Evolutionary conservation across 2,797 vertebrate genomes (phyloP).

Genomic region (Molossus molossus): DNA sequence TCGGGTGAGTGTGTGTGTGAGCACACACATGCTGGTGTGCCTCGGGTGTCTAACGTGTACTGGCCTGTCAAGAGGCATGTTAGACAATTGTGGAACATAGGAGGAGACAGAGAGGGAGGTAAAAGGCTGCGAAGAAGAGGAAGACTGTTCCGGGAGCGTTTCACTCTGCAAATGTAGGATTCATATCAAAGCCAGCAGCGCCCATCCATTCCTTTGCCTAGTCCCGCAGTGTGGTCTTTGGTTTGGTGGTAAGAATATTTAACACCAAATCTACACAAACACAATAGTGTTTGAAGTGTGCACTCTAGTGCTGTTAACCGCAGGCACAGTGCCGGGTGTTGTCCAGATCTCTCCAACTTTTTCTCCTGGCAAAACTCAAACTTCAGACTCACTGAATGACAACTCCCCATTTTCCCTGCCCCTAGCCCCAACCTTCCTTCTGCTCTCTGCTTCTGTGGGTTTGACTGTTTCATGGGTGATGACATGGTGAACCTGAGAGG

Average conservation of each 20-base stretch:
- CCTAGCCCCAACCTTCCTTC: not conserved
- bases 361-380: not conserved
- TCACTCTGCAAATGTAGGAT: not conserved
- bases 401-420: not conserved
- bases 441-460: not conserved
- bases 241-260: not conserved
- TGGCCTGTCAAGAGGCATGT: fast-evolving
- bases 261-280: not conserved
- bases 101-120: not conserved
- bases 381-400: not conserved
- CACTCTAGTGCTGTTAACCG: not conserved
- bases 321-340: fast-evolving
- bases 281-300: not conserved
- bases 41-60: no score
- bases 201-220: not conserved
- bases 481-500: not conserved
- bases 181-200: not conserved
- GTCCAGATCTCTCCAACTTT: not conserved
- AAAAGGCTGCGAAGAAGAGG: not conserved
- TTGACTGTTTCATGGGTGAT: not conserved
- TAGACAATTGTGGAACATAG: not conserved
- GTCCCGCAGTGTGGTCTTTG: not conserved
- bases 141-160: not conserved
- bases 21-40: fast-evolving
- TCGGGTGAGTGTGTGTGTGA: fast-evolving